These are phyloP conservation scores for Heliconius hermathena DNA, from an alignment of 1,140 invertebrate genomes.

Conservation along the genomic window DNA sequence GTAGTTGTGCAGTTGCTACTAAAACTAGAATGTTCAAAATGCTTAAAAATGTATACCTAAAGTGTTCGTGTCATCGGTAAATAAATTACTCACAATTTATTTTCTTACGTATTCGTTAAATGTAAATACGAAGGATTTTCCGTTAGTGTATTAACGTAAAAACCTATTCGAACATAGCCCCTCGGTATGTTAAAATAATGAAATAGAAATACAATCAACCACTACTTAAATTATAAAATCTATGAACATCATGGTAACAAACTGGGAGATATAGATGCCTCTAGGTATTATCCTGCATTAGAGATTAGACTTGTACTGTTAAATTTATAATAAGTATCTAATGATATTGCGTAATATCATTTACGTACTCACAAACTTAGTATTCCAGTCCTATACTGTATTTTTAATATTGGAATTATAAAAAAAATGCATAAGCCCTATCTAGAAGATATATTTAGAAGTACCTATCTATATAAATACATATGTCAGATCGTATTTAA, in stretches of 20 bases:
- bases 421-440: neutral
- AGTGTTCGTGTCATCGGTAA: no score
- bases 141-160: neutral
- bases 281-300: neutral
- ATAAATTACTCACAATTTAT: neutral
- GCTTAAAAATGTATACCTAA: no score
- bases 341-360: neutral
- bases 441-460: neutral
- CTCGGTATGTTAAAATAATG: neutral
- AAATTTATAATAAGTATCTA: neutral
- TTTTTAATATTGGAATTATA: neutral
- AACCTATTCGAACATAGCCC: neutral
- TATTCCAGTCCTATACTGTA: neutral
- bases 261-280: no score
- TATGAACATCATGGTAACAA: no score
- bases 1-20: no score
- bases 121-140: neutral
- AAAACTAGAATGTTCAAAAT: no score
- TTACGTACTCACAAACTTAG: neutral
- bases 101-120: neutral
- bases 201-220: neutral
- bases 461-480: no score
- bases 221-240: no score
- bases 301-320: neutral
- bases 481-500: neutral